Evolutionary conservation across 2,888 invertebrate genomes (phyloP).

Genomic region (Sturmia bella): DNA sequence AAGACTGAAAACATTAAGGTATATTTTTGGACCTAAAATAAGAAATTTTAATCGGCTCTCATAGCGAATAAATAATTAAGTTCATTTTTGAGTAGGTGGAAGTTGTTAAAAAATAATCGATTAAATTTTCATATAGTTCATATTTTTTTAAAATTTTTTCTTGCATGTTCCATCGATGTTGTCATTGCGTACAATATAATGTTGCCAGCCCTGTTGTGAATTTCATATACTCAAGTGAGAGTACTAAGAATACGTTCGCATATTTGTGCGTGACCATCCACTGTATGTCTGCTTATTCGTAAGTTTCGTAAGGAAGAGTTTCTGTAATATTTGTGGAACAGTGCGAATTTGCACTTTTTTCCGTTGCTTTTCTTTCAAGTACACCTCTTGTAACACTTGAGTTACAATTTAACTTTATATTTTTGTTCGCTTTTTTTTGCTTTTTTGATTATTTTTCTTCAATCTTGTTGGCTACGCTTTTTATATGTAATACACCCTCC

Average conservation of each 20-base stretch:
- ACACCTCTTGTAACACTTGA: slow-evolving; percentile 64
- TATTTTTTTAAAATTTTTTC: neutral
- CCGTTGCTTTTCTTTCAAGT: slow-evolving; percentile 42
- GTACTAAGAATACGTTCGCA: no score
- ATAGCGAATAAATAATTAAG: no score
- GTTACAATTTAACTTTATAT: slow-evolving; percentile 61
- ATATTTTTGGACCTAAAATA: no score
- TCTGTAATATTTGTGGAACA: slow-evolving; percentile 29
- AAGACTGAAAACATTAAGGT: no score
- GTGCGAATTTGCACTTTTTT: slow-evolving; percentile 23
- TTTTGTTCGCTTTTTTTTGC: slow-evolving; percentile 25
- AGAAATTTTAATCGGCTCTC: no score
- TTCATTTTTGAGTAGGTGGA: no score
- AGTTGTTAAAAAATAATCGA: no score
- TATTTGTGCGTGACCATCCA: neutral
- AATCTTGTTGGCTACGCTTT: no score
- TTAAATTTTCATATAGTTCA: no score
- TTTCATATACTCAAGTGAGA: neutral
- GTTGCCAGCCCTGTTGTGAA: neutral
- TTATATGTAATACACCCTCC: no score
- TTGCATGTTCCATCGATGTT: neutral
- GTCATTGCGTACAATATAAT: neutral
- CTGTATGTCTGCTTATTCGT: slow-evolving; percentile 10
- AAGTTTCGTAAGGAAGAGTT: neutral
- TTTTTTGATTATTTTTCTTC: slow-evolving; percentile 35